Evolutionary conservation across 2,113 vertebrate species (phyloP).

Genomic region (Pungitius pungitius): DNA sequence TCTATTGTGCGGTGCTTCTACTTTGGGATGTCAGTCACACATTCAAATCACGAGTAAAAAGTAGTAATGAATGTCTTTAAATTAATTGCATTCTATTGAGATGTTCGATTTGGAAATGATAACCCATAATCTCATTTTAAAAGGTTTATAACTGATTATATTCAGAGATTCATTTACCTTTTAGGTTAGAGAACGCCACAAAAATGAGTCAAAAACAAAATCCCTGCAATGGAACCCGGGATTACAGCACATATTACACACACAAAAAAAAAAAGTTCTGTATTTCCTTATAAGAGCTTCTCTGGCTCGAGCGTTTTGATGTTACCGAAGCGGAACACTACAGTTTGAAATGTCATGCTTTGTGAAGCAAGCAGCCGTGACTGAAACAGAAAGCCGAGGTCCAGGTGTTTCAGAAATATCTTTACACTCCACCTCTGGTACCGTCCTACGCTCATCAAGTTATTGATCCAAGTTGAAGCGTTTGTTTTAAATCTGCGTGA

Average conservation of each 20-base stretch:
- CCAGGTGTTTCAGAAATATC: slow-evolving; percentile 42
- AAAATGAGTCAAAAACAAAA: not conserved
- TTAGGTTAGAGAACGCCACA: not conserved
- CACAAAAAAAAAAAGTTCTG: not conserved
- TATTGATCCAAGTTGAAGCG: no score
- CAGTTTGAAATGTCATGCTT: slow-evolving; percentile 21
- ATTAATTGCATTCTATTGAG: no score
- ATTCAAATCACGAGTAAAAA: not conserved
- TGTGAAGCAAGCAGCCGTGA: slow-evolving; percentile 21
- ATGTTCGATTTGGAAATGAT: not conserved
- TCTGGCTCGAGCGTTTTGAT: not conserved
- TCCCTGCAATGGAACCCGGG: not conserved
- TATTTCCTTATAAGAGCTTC: slow-evolving; percentile 4
- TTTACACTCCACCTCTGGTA: not conserved
- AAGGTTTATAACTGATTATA: not conserved
- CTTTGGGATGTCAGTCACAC: not conserved
- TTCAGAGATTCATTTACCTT: not conserved
- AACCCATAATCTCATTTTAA: not conserved
- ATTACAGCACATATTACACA: not conserved
- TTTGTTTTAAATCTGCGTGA: not conserved
- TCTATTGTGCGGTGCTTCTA: slow-evolving; percentile 9
- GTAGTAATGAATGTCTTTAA: not conserved
- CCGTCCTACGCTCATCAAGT: not conserved
- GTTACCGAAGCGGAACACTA: not conserved
- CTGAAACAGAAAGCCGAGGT: slow-evolving; percentile 48